Evolutionary conservation across 2,113 vertebrate species (phyloP).

Genomic region (Eurystomus gularis): DNA sequence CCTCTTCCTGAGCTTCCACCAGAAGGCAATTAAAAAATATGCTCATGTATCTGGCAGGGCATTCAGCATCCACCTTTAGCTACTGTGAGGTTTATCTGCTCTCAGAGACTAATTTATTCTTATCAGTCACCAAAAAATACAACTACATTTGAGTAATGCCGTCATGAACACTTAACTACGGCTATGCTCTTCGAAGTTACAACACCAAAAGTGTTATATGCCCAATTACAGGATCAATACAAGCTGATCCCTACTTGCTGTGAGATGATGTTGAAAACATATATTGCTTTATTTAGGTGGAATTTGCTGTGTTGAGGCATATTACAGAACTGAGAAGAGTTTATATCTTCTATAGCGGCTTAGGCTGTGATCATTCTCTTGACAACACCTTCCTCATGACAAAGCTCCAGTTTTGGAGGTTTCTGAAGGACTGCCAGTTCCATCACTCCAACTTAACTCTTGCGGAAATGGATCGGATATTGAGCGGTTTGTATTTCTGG

Average conservation of each 20-base stretch:
- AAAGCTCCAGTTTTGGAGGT: slow-evolving; percentile 87
- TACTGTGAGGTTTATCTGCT: not conserved
- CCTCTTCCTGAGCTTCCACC: not conserved
- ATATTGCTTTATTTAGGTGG: slow-evolving; percentile 72
- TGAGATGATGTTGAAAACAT: not conserved
- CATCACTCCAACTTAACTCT: slow-evolving; percentile 79
- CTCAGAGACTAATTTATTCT: not conserved
- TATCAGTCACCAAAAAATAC: not conserved
- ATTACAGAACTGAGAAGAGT: slow-evolving; percentile 76
- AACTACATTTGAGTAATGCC: not conserved
- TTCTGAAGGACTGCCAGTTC: slow-evolving; percentile 88
- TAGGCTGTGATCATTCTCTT: slow-evolving; percentile 72
- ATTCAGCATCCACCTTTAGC: not conserved
- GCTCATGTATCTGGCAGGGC: not conserved
- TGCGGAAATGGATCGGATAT: slow-evolving; percentile 77
- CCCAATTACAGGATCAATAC: not conserved
- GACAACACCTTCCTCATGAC: slow-evolving; percentile 81
- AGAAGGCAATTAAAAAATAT: not conserved
- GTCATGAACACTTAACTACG: not conserved
- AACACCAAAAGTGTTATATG: not conserved
- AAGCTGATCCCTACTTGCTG: not conserved
- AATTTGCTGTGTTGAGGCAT: slow-evolving; percentile 79
- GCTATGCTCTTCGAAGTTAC: not conserved
- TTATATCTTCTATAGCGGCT: slow-evolving; percentile 87
- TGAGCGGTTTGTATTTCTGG: slow-evolving; percentile 70